These are phyloP conservation scores for Emmelina monodactyla DNA, from an alignment of 2,888 invertebrate genomes.

Conservation along the genomic window DNA sequence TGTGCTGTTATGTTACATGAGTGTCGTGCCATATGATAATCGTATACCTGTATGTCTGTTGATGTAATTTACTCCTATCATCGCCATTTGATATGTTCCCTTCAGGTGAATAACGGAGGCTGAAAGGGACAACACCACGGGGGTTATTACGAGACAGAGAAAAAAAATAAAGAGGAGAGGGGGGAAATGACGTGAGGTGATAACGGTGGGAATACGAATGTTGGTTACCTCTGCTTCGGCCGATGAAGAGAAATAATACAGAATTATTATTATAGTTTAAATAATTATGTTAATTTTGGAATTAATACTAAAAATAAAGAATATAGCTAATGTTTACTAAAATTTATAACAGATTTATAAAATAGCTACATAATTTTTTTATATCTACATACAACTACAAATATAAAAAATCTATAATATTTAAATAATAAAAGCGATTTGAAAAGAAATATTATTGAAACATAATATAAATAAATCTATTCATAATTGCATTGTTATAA, in stretches of 20 bases:
- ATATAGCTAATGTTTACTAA: too few species aligned
- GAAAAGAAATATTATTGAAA: too few species aligned
- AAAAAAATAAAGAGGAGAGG: conserved; percentile 21
- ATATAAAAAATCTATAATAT: too few species aligned
- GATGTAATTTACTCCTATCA: conserved; percentile 74
- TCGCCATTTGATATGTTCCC: conserved; percentile 70
- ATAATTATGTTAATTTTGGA: too few species aligned
- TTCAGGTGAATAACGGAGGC: conserved; percentile 67
- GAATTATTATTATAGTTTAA: conserved; percentile 24
- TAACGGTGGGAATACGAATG: conserved; percentile 31
- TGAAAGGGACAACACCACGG: conserved; percentile 51
- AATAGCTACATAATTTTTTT: too few species aligned
- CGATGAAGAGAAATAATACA: conserved; percentile 43
- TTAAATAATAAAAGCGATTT: too few species aligned
- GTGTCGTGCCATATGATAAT: conserved; percentile 27
- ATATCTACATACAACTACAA: too few species aligned
- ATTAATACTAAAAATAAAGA: too few species aligned
- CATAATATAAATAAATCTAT: too few species aligned
- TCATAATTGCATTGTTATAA: too few species aligned
- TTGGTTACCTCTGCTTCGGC: conserved; percentile 59
- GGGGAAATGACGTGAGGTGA: conserved; percentile 30
- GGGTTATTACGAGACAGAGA: conserved; percentile 45
- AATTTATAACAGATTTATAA: too few species aligned
- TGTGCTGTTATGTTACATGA: conserved; percentile 12
- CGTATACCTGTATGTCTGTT: conserved; percentile 79